Percentiles rank a stretch among this genome's conserved stretches.
These are phyloP conservation scores for Dipodomys stephensi DNA, from an alignment of 2,113 vertebrate species.

Conservation along the genomic window DNA sequence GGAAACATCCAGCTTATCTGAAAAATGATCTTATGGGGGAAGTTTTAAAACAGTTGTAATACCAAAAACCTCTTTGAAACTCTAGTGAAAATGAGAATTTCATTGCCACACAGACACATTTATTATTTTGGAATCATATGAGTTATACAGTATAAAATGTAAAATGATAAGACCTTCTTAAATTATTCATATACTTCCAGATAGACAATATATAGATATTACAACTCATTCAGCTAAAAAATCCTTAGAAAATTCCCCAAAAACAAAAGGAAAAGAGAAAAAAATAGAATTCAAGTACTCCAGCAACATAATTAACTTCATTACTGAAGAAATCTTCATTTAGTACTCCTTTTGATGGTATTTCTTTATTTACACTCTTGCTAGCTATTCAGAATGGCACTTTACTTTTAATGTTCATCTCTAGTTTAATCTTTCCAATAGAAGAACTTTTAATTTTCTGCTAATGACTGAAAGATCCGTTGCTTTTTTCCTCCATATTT, in stretches of 20 bases:
- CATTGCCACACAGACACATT: background rate
- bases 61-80: background rate
- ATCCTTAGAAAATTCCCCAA: background rate
- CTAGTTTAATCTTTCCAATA: constrained; percentile 16
- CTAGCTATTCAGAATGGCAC: constrained; percentile 33
- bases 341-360: constrained; percentile 24
- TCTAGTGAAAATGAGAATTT: background rate
- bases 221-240: constrained; percentile 32
- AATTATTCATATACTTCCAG: background rate
- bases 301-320: background rate
- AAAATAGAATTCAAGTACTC: constrained; percentile 14
- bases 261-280: background rate
- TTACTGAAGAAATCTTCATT: constrained; percentile 35
- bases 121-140: constrained; percentile 2
- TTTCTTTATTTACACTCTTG: constrained; percentile 38
- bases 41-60: constrained; percentile 18
- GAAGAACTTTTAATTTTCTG: constrained; percentile 16
- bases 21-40: background rate
- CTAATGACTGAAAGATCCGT: background rate
- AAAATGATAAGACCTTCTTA: constrained; percentile 31
- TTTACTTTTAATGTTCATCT: constrained; percentile 35
- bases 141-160: background rate
- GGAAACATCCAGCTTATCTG: background rate
- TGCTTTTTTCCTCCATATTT: background rate
- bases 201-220: background rate